phyloP scores from a whole-genome alignment of 2,888 invertebrate species.

The Incurvaria masculella region DNA sequence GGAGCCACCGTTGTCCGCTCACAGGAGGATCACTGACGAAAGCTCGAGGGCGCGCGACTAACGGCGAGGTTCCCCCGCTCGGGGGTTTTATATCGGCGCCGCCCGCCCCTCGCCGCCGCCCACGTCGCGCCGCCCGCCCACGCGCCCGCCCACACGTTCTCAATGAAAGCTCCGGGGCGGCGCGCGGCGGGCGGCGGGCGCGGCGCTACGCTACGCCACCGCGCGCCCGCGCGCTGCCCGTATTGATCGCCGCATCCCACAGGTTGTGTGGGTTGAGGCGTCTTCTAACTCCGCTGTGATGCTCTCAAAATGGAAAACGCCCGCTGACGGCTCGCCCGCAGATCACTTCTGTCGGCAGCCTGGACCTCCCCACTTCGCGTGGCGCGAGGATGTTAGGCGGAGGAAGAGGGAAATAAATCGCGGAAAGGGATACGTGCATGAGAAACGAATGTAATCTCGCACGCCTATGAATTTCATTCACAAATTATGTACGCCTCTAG shows the following conservation, averaged over 20 bases:
- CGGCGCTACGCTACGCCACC: constrained; percentile 15
- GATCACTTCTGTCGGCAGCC: background rate
- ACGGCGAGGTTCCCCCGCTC: constrained; percentile 24
- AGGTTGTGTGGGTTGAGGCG: constrained; percentile 20
- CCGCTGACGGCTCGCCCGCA: background rate
- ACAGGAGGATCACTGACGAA: too few species aligned
- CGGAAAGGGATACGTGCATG: background rate
- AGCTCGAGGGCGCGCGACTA: background rate
- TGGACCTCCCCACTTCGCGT: background rate
- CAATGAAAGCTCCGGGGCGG: constrained; percentile 57
- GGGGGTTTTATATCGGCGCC: constrained; percentile 37
- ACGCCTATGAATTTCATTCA: background rate
- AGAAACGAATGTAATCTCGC: background rate
- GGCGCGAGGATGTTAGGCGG: background rate
- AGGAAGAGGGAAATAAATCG: background rate
- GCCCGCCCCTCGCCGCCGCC: constrained; percentile 22
- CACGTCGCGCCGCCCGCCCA: constrained; percentile 49
- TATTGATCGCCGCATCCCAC: constrained; percentile 21
- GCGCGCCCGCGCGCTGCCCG: too few species aligned
- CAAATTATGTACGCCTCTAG: too few species aligned
- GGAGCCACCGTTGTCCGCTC: background rate
- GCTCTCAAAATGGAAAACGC: too few species aligned
- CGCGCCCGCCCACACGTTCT: constrained; percentile 65
- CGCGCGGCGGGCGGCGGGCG: constrained; percentile 23
- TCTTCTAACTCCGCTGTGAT: too few species aligned